Base-by-base conservation (phyloP, 2,888 invertebrate species). In the Drosophila nr. perissopoda region DNA sequence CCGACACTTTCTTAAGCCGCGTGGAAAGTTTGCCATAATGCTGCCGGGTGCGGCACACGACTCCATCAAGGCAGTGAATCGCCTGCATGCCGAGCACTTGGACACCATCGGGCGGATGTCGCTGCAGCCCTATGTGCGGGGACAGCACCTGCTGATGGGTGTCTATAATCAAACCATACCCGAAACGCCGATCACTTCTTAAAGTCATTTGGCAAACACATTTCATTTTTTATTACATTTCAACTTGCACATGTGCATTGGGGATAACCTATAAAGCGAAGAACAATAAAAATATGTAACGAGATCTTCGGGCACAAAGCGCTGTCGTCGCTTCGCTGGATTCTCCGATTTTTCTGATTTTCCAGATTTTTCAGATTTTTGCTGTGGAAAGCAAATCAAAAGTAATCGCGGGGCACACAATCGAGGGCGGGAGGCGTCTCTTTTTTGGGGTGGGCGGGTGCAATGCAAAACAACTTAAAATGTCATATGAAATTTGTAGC, bases 401-500 rank as follows among this genome's bases (percentile, higher is more conserved):
- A 76, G 71, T 40, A 71, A 61, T 62, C 53, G 34, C 51, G 13
- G 53, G 31, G 58, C 29, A 48, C 34, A 59, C 48, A 27, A 7
- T 6, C n/a, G 10, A 16, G 3, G 16, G n/a, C n/a, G 1, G n/a
- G 2, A 13, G 5, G 0, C 38, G 54, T 3, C 13, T 13, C 4
- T 27, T 18, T 21, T 21, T 31, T 52, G 27, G 25, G 29, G 34
- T 48, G 52, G 54, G 45, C 51, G 45, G 31, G 70, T 33, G 83
- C 81, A 76, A 85, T 85, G 87, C 83, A 87, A 86, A 87, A 86
- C 87, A 87, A 87, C 87, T 87, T 82, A 84, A 87, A 88, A 86
- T 88, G 80, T 83, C 84, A 88, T 87, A 87, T 87, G 75, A 88
- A 88, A 88, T 88, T 88, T 88, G 88, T 87, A 78, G 85, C 83